These are phyloP conservation scores for Thecophora atra DNA, from an alignment of 2,888 invertebrate genomes.

Conservation along the genomic window DNA sequence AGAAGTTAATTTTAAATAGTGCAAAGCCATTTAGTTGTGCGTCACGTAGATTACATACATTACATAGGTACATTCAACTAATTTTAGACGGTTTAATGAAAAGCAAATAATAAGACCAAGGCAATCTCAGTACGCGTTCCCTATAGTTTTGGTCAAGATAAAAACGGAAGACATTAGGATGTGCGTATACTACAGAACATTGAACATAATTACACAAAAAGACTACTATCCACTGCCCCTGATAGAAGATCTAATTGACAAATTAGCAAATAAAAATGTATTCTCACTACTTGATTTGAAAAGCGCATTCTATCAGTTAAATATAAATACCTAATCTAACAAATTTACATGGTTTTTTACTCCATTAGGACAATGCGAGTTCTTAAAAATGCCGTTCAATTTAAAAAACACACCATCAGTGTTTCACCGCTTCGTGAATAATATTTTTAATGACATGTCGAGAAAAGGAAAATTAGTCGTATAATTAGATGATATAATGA, in stretches of 20 bases:
- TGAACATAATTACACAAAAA: slow-evolving; percentile 39
- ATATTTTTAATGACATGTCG: slow-evolving; percentile 36
- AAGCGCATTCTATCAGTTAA: slow-evolving; percentile 31
- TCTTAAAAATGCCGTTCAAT: slow-evolving; percentile 40
- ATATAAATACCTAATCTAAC: slow-evolving; percentile 11
- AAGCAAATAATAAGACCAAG: slow-evolving; percentile 42
- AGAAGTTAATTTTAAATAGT: too few relatives aligned
- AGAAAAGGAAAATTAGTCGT: slow-evolving; percentile 34
- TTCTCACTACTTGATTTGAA: slow-evolving; percentile 21
- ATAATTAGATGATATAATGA: slow-evolving; percentile 43
- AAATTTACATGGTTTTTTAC: slow-evolving; percentile 34
- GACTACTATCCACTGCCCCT: slow-evolving; percentile 23
- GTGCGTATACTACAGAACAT: slow-evolving; percentile 40
- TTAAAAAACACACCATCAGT: slow-evolving; percentile 37
- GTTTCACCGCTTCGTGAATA: slow-evolving; percentile 39
- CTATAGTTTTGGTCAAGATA: slow-evolving; percentile 39
- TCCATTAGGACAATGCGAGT: slow-evolving; percentile 31
- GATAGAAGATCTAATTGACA: slow-evolving; percentile 24
- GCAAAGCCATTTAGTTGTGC: too few relatives aligned
- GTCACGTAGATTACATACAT: too few relatives aligned
- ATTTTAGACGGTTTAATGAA: too few relatives aligned
- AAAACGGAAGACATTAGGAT: slow-evolving; percentile 40
- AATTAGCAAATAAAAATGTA: slow-evolving; percentile 13
- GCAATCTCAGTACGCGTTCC: slow-evolving; percentile 40
- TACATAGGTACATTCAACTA: too few relatives aligned